phyloP scores from a whole-genome alignment of 2,888 invertebrate species.

The Netelia fuscicornis region DNA sequence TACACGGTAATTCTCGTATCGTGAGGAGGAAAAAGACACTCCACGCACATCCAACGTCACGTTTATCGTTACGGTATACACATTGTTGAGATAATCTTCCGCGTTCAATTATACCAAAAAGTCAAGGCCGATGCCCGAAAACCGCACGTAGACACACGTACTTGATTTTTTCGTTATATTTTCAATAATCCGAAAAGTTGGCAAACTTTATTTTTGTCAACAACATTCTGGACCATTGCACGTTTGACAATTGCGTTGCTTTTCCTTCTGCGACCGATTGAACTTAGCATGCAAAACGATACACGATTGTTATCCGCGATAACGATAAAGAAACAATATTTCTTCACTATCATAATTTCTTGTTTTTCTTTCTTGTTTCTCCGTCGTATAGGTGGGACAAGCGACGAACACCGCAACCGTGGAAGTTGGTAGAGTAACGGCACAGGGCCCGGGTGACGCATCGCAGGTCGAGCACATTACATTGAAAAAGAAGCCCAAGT shows the following conservation, averaged over 20 bases:
- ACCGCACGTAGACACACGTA: not conserved
- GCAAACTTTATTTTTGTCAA: not conserved
- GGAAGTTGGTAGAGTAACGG: conserved; percentile 89
- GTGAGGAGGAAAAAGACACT: not conserved
- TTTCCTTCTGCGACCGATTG: conserved; percentile 5
- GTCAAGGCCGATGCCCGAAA: not conserved
- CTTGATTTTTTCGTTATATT: conserved; percentile 1
- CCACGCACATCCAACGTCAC: conserved; percentile 17
- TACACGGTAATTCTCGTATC: too few species aligned
- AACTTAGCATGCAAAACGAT: not conserved
- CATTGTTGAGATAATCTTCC: conserved; percentile 9
- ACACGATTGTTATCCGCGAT: not conserved
- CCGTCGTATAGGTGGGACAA: conserved; percentile 74
- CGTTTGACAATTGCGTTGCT: conserved; percentile 10
- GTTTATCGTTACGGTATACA: conserved; percentile 31
- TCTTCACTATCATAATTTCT: not conserved
- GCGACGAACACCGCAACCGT: conserved; percentile 87
- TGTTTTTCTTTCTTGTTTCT: conserved; percentile 34
- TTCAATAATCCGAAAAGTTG: not conserved
- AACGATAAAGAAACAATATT: conserved; percentile 6
- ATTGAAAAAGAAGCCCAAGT: conserved; percentile 97
- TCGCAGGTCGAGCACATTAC: conserved; percentile 95
- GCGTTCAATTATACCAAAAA: conserved; percentile 15
- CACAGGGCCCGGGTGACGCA: conserved; percentile 90
- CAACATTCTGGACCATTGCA: not conserved